phyloP scores from a whole-genome alignment of 1,140 invertebrate species.

The Schlechtendalia chinensis region DNA sequence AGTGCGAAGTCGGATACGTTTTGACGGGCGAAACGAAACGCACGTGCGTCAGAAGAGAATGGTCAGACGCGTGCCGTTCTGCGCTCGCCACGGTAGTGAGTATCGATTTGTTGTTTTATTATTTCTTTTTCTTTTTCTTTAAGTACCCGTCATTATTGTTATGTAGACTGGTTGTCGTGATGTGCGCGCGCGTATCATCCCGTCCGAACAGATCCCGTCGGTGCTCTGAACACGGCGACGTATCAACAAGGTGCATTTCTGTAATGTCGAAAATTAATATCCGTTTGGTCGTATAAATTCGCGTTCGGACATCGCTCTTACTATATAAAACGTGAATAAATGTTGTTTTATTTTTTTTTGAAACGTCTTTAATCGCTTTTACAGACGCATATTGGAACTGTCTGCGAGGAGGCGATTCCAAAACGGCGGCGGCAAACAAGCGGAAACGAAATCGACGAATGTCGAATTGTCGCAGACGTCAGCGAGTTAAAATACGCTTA shows the following conservation, averaged over 20 bases:
- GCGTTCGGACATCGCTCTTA: too few relatives aligned
- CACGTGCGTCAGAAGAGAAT: conserved; percentile 20
- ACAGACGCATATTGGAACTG: conserved; percentile 19
- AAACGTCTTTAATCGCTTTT: too few relatives aligned
- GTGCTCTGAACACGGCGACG: background rate
- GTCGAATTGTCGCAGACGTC: background rate
- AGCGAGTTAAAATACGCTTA: background rate
- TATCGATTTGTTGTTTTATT: background rate
- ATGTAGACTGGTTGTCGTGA: background rate
- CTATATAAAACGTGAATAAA: too few relatives aligned
- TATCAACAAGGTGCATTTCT: background rate
- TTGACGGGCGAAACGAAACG: conserved; percentile 17
- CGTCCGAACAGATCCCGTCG: background rate
- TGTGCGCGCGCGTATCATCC: background rate
- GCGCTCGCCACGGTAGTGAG: background rate
- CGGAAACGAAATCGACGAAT: background rate
- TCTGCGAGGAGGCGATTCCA: background rate
- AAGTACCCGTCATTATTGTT: background rate
- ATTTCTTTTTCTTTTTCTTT: background rate
- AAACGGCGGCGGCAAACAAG: background rate
- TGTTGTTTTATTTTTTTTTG: too few relatives aligned
- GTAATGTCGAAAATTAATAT: background rate
- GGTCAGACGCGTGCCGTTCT: conserved; percentile 35
- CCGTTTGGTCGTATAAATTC: background rate
- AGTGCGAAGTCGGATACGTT: conserved; percentile 24